Evolutionary conservation across 2,888 invertebrate species (phyloP).

Genomic region (Trisateles emortualis): DNA sequence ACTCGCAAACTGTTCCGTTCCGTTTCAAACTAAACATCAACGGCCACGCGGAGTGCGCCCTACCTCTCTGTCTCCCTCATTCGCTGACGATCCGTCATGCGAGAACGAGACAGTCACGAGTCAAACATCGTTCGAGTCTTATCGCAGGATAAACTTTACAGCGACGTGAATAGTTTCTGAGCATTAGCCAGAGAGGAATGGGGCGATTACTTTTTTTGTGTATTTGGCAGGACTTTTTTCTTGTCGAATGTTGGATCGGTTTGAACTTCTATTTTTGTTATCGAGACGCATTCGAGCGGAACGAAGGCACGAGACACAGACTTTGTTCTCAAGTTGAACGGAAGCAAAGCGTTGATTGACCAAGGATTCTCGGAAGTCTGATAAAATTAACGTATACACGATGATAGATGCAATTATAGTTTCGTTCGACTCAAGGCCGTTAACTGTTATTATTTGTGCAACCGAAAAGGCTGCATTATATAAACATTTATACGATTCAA

Average conservation of each 20-base stretch:
- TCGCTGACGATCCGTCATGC: constrained; percentile 55
- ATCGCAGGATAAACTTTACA: constrained; percentile 83
- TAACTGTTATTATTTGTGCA: constrained; percentile 5
- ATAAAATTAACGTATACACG: constrained; percentile 55
- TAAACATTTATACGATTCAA: constrained; percentile 17
- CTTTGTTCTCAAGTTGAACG: constrained; percentile 53
- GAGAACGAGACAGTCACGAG: constrained; percentile 67
- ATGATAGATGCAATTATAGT: constrained; percentile 46
- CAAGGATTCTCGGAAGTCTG: constrained; percentile 63
- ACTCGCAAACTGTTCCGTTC: constrained; percentile 84
- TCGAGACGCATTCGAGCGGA: constrained; percentile 60
- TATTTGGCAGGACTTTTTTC: constrained; percentile 82
- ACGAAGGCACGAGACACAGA: constrained; percentile 55
- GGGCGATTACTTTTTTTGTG: constrained; percentile 77
- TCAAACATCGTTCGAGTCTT: constrained; percentile 70
- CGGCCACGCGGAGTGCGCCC: constrained; percentile 81
- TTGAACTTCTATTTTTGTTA: constrained; percentile 76
- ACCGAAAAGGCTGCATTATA: constrained; percentile 11
- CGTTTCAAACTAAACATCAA: constrained; percentile 79
- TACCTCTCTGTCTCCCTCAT: constrained; percentile 81
- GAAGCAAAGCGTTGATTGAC: constrained; percentile 60
- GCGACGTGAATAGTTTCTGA: constrained; percentile 80
- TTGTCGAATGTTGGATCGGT: constrained; percentile 64
- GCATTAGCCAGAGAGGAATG: constrained; percentile 80
- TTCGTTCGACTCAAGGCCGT: constrained; percentile 54